Evolutionary conservation across 2,797 vertebrate species (phyloP), one percentile per base, ranked within the genome.

Genomic region (Takifugu rubripes): DNA sequence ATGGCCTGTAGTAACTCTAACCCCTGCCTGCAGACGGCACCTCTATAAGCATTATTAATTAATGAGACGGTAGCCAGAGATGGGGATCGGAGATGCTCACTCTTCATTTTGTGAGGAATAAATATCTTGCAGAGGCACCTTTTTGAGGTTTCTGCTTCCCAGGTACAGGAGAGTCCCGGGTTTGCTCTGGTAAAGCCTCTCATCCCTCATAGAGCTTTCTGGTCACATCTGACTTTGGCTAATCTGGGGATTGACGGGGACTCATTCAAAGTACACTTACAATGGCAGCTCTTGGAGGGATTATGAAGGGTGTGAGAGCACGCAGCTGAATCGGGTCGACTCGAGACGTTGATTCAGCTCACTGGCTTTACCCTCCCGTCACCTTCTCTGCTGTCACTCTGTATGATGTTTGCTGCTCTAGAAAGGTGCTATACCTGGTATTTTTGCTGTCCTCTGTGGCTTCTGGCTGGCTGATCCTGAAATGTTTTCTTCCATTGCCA

Each of bases 141-240:
- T 33, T 42, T 33, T 15, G 3, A 15, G 10, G 44, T 5, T 49
- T 3, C 45, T 16, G 29, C 6, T 11, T 21, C 45, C 17, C 16
- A 45, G 44, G 49, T 53, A 47, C 16, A 4, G 43, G 36, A 27
- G 44, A 46, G 47, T 40, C 12, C 12, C 55, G 53, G n/a, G 29
- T 72, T 54, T 46, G 21, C 61, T 15, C 46, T 56, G 46, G 40
- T 57, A 51, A 68, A 47, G 42, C 14, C 7, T 52, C 59, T 70
- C 31, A 61, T 68, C 52, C 62, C 52, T 76, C 60, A 52, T 76
- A 53, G 53, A 49, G 61, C 36, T 64, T 77, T 71, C 77, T 36
- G 49, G 72, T 83, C 84, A 82, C 78, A 76, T 78, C 71, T 76
- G 71, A 79, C 62, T 78, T 74, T 47, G 53, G 63, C 60, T 77